Conservation (phyloP, 2,888 invertebrate species). For the Caenorhabditis panamensis region DNA sequence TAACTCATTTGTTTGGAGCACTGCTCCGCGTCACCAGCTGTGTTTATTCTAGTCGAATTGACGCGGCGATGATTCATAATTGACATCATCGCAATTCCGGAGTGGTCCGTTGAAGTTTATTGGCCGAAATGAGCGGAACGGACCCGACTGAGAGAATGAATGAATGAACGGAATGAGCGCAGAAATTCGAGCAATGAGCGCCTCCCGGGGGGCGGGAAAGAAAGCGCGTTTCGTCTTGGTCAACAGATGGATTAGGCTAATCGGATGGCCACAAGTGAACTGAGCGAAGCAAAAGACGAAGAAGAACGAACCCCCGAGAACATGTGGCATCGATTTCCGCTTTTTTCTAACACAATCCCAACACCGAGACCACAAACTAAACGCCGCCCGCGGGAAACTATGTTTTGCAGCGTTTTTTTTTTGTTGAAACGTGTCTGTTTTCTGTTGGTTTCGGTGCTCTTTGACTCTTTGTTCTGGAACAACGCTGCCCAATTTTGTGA, state of each 20-base stretch:
- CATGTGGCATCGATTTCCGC: slow-evolving; percentile 9
- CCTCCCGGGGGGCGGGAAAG: not conserved
- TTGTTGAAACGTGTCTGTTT: not conserved
- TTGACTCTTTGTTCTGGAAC: no score
- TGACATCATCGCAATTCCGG: not conserved
- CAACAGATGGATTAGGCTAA: slow-evolving; percentile 32
- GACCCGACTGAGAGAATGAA: not conserved
- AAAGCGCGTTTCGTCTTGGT: not conserved
- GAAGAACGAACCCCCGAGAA: not conserved
- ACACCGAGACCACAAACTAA: no score
- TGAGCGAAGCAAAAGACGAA: no score
- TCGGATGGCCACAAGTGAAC: slow-evolving; percentile 9
- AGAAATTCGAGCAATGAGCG: slow-evolving; percentile 5
- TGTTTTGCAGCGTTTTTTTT: not conserved
- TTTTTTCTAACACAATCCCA: no score
- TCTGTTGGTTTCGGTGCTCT: no score
- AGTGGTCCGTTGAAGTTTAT: not conserved
- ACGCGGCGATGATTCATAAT: no score
- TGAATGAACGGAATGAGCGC: slow-evolving; percentile 5
- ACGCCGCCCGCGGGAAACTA: no score
- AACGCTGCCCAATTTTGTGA: no score
- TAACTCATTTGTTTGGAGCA: not conserved
- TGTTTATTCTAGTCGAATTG: no score
- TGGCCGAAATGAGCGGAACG: no score
- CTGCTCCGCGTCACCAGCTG: not conserved